Base-by-base conservation (phyloP, 2,888 invertebrate genomes). In the Drosophila nr. perissopoda region DNA sequence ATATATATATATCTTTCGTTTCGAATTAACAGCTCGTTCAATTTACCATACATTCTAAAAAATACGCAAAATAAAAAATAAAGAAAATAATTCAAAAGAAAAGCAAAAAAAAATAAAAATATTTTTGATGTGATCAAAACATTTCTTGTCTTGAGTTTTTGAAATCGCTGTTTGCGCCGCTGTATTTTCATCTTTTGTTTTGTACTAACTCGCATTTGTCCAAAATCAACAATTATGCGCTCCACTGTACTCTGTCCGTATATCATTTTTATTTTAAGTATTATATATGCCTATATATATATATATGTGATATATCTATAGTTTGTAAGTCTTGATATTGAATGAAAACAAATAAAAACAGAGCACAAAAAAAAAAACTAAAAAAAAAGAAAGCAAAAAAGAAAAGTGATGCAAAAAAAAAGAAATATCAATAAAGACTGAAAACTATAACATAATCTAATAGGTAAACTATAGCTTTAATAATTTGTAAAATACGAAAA, bases 251-350 rank as follows among this genome's bases (percentile, higher is more conserved):
- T 80, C 78, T 82, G 83, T 85, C 83, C 80, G 71, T 81, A 83
- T 65, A 76, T 83, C 79, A 90, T 88, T 80, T 76, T 80, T 84
- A 88, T 80, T 77, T 90, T 83, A 82, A 84, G 84, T 84, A 67
- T 80, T 81, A 67, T 78, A 78, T 79, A 72, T 60, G 42, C 59
- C 49, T 65, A 51, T 53, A 59, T 42, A 33, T 31, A 31, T 8
- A 33, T 33, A 31, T 31, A 40, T 57, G 57, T 40, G 38, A 57
- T 74, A 78, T 76, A 85, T 80, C 21, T 56, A 49, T 89, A 83
- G 80, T 36, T 48, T 65, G 69, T 86, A 87, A 75, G 86, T 64
- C 78, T 76, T 70, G 45, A 65, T 59, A 74, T 62, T 67, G 45
- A 83, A 83, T 69, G 67, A 58, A 71, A 78, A 60, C 62, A 64